Evolutionary conservation across 2,888 invertebrate genomes (phyloP).

Genomic region (Stratiomys singularior): DNA sequence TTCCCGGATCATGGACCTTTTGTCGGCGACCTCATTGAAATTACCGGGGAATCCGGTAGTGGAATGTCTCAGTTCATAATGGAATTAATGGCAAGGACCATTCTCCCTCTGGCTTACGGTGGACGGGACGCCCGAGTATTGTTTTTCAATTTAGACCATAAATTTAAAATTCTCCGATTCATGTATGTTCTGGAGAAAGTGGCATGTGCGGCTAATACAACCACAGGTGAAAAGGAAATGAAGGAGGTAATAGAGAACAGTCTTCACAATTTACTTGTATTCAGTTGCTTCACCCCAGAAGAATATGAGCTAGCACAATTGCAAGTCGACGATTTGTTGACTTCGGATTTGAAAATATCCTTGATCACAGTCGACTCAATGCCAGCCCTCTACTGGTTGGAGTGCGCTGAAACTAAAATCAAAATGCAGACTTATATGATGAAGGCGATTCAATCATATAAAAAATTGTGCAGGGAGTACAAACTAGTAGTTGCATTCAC

Average conservation of each 20-base stretch:
- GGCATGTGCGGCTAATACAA: constrained; percentile 50
- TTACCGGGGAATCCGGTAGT: constrained; percentile 64
- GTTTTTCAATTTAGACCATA: constrained; percentile 67
- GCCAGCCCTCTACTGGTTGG: constrained; percentile 67
- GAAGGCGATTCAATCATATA: constrained; percentile 53
- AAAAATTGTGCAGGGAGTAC: constrained; percentile 54
- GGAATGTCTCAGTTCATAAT: constrained; percentile 67
- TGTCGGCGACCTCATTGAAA: constrained; percentile 66
- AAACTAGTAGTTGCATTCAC: constrained; percentile 57
- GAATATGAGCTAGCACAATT: constrained; percentile 56
- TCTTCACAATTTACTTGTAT: constrained; percentile 53
- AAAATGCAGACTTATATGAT: constrained; percentile 56
- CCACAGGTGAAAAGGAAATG: not conserved
- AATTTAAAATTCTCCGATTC: constrained; percentile 63
- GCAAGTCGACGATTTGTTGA: constrained; percentile 62
- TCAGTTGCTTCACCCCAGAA: constrained; percentile 55
- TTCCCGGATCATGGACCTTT: constrained; percentile 59
- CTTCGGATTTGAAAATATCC: constrained; percentile 63
- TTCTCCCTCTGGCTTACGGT: constrained; percentile 63
- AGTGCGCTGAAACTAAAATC: constrained; percentile 52
- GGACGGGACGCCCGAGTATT: constrained; percentile 66
- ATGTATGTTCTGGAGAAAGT: constrained; percentile 60
- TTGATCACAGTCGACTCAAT: constrained; percentile 67
- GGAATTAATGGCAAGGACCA: constrained; percentile 66
- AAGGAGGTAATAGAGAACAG: constrained; percentile 52